Evolutionary conservation across 2,888 invertebrate genomes (phyloP).

Genomic region (Apeira syringaria): DNA sequence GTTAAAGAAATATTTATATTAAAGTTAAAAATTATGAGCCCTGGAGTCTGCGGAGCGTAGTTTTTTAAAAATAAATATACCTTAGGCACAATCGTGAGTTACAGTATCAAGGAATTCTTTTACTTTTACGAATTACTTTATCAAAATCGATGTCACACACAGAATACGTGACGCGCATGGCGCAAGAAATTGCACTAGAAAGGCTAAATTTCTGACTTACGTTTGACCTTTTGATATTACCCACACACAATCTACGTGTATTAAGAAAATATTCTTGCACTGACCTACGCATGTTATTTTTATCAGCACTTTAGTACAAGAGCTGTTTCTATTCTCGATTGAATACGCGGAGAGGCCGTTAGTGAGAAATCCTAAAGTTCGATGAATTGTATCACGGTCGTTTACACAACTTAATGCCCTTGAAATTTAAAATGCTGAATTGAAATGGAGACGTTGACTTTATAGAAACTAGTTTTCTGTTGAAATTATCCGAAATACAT

Average conservation of each 20-base stretch:
- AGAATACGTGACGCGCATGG: no score
- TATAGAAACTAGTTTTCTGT: constrained; percentile 11
- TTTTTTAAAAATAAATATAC: no score
- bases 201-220: no score
- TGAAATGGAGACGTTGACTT: constrained; percentile 13
- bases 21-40: no score
- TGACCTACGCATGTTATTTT: constrained; percentile 50
- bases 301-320: constrained; percentile 30
- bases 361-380: constrained; percentile 26
- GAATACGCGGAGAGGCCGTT: constrained; percentile 23
- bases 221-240: constrained; percentile 30
- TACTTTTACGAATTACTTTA: no score
- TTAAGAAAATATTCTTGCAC: constrained; percentile 44
- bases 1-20: no score
- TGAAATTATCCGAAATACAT: constrained; percentile 5
- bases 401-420: constrained; percentile 37
- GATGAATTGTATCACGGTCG: constrained; percentile 36
- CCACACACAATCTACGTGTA: constrained; percentile 34
- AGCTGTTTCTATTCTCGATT: constrained; percentile 28
- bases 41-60: no score
- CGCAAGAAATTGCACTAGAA: no score
- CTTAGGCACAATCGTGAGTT: no score
- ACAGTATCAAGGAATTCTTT: no score
- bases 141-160: no score
- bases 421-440: constrained; percentile 18